Base-by-base conservation (phyloP, 2,113 vertebrate species). In the Empidonax alnorum region DNA sequence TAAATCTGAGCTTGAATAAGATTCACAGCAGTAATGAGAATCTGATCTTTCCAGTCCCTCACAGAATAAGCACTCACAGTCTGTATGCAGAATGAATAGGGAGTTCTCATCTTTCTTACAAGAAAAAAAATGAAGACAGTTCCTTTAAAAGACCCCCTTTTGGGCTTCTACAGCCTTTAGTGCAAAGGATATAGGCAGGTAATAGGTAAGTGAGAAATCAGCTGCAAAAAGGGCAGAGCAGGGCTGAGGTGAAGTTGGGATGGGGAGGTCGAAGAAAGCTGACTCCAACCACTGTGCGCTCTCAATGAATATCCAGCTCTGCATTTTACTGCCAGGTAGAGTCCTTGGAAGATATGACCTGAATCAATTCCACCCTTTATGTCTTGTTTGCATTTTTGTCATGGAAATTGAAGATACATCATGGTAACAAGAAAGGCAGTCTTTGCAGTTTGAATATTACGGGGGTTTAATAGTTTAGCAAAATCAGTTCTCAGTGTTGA, bases 11-110 rank as follows among this genome's bases (percentile, higher is more conserved):
- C 35, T 75, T 85, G 37, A 82, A 33, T 62, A 47, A 47, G 4
- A 5, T 63, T 87, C 35, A 37, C 24, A 59, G 61, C 61, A 71
- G 9, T 63, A 47, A 63, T 49, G 27, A 68, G 52, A 78, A 52
- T 79, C 33, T 50, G 59, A 2, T 78, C 13, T 55, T 59, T 56
- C 27, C 17, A 31, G 33, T 21, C 39, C 24, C 21, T 78, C 35
- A 19, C 21, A 55, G 35, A 67, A 3, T 16, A 74, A 84, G 25
- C 28, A 17, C n/a, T 69, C 16, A 3, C 3, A 23, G 28, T n/a
- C 52, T 71, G 66, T 37, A 20, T 18, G 23, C 0, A 0, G 14
- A 13, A 10, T 41, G n/a, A 55, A 37, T 6, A n/a, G n/a, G 8
- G 35, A 62, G 4, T 53, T 83, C 62, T 80, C 3, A 1, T 13